Conservation (phyloP, 2,797 vertebrate species). For the Amazona ochrocephala region DNA sequence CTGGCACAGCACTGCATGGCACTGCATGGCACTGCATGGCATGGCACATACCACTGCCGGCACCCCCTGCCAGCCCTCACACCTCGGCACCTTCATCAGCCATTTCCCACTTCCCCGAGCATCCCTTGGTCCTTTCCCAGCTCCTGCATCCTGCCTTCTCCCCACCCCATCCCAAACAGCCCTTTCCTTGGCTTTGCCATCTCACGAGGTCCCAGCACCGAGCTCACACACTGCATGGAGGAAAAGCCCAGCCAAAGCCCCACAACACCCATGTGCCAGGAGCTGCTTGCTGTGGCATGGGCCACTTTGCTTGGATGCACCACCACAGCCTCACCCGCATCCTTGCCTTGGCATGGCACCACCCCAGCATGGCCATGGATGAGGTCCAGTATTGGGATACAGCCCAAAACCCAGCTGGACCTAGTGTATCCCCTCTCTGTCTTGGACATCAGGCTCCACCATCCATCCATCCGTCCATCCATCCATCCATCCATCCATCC, state of each 20-base stretch:
- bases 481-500: too few species aligned
- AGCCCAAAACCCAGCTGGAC: background rate
- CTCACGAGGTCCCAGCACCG: background rate
- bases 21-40: fast-evolving
- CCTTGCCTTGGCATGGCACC: fast-evolving
- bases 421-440: fast-evolving
- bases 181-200: background rate
- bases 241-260: background rate
- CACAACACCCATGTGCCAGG: fast-evolving
- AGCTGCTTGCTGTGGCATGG: background rate
- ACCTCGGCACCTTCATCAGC: background rate
- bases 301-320: background rate
- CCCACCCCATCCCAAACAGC: background rate
- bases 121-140: background rate
- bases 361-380: fast-evolving
- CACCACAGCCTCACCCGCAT: fast-evolving
- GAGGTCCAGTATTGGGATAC: fast-evolving
- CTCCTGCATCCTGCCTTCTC: background rate
- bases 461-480: background rate
- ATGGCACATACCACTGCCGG: fast-evolving
- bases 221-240: background rate
- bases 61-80: background rate
- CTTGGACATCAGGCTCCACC: too few species aligned
- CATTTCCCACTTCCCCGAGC: fast-evolving
- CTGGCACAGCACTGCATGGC: fast-evolving